Conservation (phyloP, 1,140 invertebrate genomes). For the Hylyphantes graminicola region DNA sequence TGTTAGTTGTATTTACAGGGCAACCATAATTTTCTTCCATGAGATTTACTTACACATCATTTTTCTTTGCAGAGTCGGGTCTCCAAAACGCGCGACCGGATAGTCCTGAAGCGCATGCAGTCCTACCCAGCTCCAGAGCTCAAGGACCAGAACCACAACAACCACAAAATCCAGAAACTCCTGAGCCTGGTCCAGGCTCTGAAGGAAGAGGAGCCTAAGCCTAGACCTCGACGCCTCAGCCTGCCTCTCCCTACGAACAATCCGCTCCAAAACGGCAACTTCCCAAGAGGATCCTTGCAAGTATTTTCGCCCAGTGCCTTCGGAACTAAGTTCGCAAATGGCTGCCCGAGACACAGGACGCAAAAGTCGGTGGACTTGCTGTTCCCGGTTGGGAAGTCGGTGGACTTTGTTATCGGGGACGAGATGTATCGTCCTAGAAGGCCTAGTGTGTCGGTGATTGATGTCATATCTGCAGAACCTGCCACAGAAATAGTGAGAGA, state of each 20-base stretch:
- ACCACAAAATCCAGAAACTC: slow-evolving; percentile 52
- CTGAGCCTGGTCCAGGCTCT: slow-evolving; percentile 36
- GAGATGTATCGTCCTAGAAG: neutral
- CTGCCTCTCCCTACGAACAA: slow-evolving; percentile 29
- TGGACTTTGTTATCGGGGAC: neutral
- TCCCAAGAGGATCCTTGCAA: slow-evolving; percentile 44
- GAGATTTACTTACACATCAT: too few relatives aligned
- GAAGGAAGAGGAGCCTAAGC: slow-evolving; percentile 31
- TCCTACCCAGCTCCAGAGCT: slow-evolving; percentile 57
- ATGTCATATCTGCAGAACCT: slow-evolving; percentile 50
- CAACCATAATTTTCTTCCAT: too few relatives aligned
- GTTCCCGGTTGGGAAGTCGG: too few relatives aligned
- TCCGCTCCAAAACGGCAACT: slow-evolving; percentile 8
- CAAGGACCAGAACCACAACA: slow-evolving; percentile 56
- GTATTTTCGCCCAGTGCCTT: slow-evolving; percentile 22
- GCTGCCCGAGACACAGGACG: too few relatives aligned
- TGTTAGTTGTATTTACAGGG: too few relatives aligned
- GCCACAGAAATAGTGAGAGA: neutral
- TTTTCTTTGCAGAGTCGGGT: slow-evolving; percentile 40
- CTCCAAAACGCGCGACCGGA: slow-evolving; percentile 14
- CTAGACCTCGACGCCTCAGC: slow-evolving; percentile 22
- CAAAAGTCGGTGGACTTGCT: neutral
- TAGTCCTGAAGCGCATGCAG: slow-evolving; percentile 47
- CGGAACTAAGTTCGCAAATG: too few relatives aligned
- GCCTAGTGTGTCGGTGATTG: slow-evolving; percentile 19